These are phyloP conservation scores for Amblyjoppa proteus DNA, from an alignment of 2,888 invertebrate species.

Conservation along the genomic window DNA sequence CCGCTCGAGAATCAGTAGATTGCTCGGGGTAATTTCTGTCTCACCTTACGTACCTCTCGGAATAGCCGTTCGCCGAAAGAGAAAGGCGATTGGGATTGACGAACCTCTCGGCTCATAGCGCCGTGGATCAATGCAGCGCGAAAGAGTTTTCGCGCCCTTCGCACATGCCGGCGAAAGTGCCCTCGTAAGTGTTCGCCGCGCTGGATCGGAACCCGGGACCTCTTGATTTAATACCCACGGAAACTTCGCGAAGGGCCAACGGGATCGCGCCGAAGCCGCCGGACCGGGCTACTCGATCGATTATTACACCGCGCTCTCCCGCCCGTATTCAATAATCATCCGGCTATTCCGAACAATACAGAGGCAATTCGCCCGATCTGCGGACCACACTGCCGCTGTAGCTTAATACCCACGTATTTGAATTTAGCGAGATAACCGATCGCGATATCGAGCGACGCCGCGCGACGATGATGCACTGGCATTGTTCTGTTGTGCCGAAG, in stretches of 20 bases:
- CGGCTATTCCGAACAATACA: slow-evolving; percentile 29
- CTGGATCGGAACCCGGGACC: slow-evolving; percentile 75
- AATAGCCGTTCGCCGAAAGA: slow-evolving; percentile 74
- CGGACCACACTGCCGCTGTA: not conserved
- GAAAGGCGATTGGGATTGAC: slow-evolving; percentile 82
- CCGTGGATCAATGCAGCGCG: not conserved
- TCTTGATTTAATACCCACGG: slow-evolving; percentile 74
- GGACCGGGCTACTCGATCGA: slow-evolving; percentile 44
- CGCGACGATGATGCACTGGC: not conserved
- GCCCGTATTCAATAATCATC: slow-evolving; percentile 57
- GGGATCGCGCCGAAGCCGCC: slow-evolving; percentile 23
- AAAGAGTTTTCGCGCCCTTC: slow-evolving; percentile 39
- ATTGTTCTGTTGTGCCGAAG: not conserved
- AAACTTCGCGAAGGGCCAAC: slow-evolving; percentile 36
- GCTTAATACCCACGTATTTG: slow-evolving; percentile 37
- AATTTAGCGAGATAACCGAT: slow-evolving; percentile 21
- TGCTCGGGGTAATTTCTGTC: slow-evolving; percentile 66
- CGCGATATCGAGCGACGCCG: slow-evolving; percentile 18
- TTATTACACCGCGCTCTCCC: slow-evolving; percentile 43
- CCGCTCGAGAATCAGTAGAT: slow-evolving; percentile 80
- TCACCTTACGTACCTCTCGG: slow-evolving; percentile 59
- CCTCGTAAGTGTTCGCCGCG: slow-evolving; percentile 62
- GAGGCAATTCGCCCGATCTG: slow-evolving; percentile 5
- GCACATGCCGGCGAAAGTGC: slow-evolving; percentile 49
- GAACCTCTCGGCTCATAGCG: slow-evolving; percentile 71